phyloP scores from a whole-genome alignment of 1,140 invertebrate genomes.

The Globodera rostochiensis region DNA sequence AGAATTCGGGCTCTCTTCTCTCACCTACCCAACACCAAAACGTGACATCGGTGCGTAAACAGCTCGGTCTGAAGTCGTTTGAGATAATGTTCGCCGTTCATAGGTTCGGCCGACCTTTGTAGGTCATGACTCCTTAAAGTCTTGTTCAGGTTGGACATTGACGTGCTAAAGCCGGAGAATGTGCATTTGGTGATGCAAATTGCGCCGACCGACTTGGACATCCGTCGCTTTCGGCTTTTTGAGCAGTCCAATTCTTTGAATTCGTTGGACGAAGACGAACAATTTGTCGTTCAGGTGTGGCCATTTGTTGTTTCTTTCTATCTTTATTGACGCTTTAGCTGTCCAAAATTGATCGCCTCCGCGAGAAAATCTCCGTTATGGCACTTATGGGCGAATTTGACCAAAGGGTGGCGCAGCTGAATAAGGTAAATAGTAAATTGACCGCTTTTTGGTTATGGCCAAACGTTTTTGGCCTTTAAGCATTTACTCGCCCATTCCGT shows the following conservation, averaged over 20 bases:
- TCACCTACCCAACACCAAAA: slow-evolving; percentile 15
- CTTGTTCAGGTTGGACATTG: slow-evolving; percentile 39
- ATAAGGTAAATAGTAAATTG: slow-evolving; percentile 33
- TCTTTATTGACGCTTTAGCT: slow-evolving; percentile 19
- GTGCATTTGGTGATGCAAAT: slow-evolving; percentile 34
- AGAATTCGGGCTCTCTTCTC: slow-evolving; percentile 43
- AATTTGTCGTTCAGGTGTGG: slow-evolving; percentile 44
- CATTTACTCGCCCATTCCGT: slow-evolving; percentile 30
- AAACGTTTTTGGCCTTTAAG: slow-evolving; percentile 6
- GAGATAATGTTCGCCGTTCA: slow-evolving; percentile 46
- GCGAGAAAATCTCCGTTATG: slow-evolving; percentile 43
- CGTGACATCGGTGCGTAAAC: slow-evolving; percentile 27
- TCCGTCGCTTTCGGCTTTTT: slow-evolving; percentile 40
- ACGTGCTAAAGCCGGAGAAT: slow-evolving; percentile 31
- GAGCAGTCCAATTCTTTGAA: slow-evolving; percentile 31
- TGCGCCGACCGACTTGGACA: slow-evolving; percentile 44
- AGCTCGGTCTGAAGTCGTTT: slow-evolving; percentile 39
- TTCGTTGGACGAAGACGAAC: slow-evolving; percentile 39
- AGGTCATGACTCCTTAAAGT: background rate
- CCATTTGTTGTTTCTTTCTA: background rate
- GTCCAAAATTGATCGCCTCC: slow-evolving; percentile 43
- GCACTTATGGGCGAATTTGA: slow-evolving; percentile 41
- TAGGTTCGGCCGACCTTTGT: background rate
- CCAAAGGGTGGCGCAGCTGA: slow-evolving; percentile 28
- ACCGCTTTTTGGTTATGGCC: background rate